A percentile compares a stretch with the other conserved stretches of the same genome.
phyloP scores from a whole-genome alignment of 2,113 vertebrate genomes.

The Podarcis muralis region DNA sequence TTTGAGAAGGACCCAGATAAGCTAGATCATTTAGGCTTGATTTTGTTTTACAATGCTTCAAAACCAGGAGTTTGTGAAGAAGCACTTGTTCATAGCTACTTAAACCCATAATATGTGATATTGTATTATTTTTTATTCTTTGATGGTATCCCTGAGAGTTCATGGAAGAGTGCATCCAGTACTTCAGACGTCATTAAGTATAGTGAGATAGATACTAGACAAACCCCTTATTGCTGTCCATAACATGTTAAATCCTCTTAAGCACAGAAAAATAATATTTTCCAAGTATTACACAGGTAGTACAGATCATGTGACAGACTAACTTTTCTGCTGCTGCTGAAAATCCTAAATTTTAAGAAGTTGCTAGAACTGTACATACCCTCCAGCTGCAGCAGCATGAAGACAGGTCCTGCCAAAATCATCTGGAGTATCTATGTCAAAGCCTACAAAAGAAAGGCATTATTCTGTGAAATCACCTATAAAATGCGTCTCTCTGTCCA shows the following conservation, averaged over 20 bases:
- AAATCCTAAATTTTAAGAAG: background rate
- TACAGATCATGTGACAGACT: background rate
- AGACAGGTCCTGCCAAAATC: conserved; percentile 99
- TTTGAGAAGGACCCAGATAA: background rate
- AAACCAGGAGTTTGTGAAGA: background rate
- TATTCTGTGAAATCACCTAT: conserved; percentile 51
- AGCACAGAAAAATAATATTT: background rate
- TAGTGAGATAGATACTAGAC: no score
- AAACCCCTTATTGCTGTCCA: no score
- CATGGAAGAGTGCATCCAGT: no score
- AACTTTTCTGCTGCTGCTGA: conserved; percentile 11
- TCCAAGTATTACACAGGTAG: background rate
- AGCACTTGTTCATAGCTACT: background rate
- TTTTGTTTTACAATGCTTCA: background rate
- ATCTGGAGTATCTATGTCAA: conserved; percentile 97
- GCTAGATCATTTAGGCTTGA: background rate
- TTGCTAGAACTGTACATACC: conserved; percentile 80
- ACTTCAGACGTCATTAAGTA: no score
- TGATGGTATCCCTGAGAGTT: no score
- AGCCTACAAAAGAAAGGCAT: conserved; percentile 77
- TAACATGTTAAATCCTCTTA: no score
- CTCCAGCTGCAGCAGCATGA: conserved; percentile 97
- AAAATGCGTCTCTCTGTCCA: conserved; percentile 23
- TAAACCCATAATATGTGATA: background rate
- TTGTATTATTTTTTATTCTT: no score